Evolutionary conservation across 2,888 invertebrate genomes (phyloP).

Genomic region (Drosophila mimetica): DNA sequence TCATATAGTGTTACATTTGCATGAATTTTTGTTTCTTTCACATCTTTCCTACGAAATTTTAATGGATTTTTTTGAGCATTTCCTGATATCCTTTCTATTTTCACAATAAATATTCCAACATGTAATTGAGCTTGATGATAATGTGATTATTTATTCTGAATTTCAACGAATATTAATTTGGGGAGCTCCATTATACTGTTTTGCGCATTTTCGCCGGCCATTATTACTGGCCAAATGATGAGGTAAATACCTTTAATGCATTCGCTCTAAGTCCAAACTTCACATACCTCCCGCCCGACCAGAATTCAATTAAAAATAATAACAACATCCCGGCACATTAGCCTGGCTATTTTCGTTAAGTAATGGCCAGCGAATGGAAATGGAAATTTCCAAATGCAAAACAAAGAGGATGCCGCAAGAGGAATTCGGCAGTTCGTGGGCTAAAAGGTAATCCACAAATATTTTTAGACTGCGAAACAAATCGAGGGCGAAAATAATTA

Average conservation of each 20-base stretch:
- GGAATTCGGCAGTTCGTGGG: slow-evolving; percentile 20
- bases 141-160: slow-evolving; percentile 55
- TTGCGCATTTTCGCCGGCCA: slow-evolving; percentile 18
- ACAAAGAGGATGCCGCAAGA: slow-evolving; percentile 2
- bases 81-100: background rate
- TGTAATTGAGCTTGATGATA: slow-evolving; percentile 57
- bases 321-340: slow-evolving; percentile 45
- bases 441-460: slow-evolving; percentile 14
- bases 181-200: slow-evolving; percentile 22
- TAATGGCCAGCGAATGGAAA: slow-evolving; percentile 45
- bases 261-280: slow-evolving; percentile 4
- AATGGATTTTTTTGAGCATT: background rate
- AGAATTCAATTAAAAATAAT: slow-evolving; percentile 71
- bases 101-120: slow-evolving; percentile 2
- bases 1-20: too few relatives aligned
- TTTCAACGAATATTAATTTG: slow-evolving; percentile 43
- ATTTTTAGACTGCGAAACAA: slow-evolving; percentile 25
- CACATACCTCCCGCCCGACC: background rate
- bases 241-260: slow-evolving; percentile 27
- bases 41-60: too few relatives aligned
- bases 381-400: slow-evolving; percentile 38
- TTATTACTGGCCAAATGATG: slow-evolving; percentile 14
- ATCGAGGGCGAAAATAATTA: slow-evolving; percentile 52
- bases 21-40: too few relatives aligned
- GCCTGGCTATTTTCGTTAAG: slow-evolving; percentile 37